Evolutionary conservation across 2,113 vertebrate species (phyloP).

Genomic region (Peromyscus californicus): DNA sequence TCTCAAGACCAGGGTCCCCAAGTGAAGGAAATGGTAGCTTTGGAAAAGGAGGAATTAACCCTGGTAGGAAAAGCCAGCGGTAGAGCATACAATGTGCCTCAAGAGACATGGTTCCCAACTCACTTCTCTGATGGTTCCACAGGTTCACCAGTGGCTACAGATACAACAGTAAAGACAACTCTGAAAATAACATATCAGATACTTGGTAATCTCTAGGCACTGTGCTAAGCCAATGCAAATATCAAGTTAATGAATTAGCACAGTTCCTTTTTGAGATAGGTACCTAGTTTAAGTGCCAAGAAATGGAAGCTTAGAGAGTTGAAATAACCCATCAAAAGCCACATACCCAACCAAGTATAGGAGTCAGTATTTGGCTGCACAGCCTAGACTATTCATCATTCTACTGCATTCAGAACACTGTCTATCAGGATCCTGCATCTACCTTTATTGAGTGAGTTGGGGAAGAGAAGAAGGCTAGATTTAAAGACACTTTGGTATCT

Average conservation of each 20-base stretch:
- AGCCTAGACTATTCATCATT: neutral
- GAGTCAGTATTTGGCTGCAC: neutral
- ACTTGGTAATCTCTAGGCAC: neutral
- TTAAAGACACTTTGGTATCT: neutral
- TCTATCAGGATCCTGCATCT: neutral
- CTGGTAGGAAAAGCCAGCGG: neutral
- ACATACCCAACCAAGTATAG: constrained; percentile 19
- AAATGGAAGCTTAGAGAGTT: constrained; percentile 7
- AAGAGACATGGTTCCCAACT: neutral
- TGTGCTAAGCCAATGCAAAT: constrained; percentile 33
- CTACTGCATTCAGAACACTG: neutral
- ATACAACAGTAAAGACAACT: neutral
- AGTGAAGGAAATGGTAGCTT: neutral
- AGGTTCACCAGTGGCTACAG: neutral
- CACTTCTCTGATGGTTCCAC: constrained; percentile 31
- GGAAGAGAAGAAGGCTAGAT: neutral
- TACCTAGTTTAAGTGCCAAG: neutral
- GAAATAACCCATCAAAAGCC: constrained; percentile 47
- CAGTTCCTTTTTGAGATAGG: neutral
- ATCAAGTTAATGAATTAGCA: constrained; percentile 4
- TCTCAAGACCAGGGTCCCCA: neutral
- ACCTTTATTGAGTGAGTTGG: neutral
- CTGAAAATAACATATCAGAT: constrained; percentile 1
- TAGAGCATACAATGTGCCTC: neutral
- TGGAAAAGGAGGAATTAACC: neutral